phyloP scores from a whole-genome alignment of 2,113 vertebrate genomes.

The Gadus macrocephalus region DNA sequence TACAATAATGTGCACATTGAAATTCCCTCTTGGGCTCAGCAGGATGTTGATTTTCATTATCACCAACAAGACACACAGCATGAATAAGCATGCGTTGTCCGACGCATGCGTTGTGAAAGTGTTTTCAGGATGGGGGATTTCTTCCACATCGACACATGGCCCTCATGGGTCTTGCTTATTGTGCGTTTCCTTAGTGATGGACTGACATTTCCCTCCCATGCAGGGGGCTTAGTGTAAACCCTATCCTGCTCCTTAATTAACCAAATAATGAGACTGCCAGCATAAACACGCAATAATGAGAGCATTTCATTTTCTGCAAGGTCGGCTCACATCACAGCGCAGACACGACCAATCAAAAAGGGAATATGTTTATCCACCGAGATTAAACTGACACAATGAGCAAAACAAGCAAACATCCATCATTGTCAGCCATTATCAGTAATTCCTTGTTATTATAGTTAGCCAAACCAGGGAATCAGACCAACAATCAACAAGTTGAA shows the following conservation, averaged over 20 bases:
- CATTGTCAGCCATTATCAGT: neutral
- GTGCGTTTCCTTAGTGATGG: slow-evolving; percentile 33
- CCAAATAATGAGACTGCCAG: slow-evolving; percentile 22
- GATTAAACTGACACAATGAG: neutral
- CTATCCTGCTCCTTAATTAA: slow-evolving; percentile 23
- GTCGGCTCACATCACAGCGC: slow-evolving; percentile 25
- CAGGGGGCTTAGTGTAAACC: neutral
- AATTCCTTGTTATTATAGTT: no score
- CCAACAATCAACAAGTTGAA: no score
- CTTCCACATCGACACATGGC: slow-evolving; percentile 19
- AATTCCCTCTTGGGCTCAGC: no score
- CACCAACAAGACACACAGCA: neutral
- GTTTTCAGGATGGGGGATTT: neutral
- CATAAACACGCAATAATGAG: slow-evolving; percentile 29
- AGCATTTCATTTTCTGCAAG: slow-evolving; percentile 31
- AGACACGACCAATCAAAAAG: slow-evolving; percentile 24
- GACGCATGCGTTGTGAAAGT: slow-evolving; percentile 15
- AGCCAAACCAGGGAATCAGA: no score
- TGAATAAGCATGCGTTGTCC: slow-evolving; percentile 21
- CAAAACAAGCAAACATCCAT: neutral
- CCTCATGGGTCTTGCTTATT: slow-evolving; percentile 22
- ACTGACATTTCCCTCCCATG: slow-evolving; percentile 9
- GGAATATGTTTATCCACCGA: slow-evolving; percentile 3
- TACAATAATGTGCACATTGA: no score
- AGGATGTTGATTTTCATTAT: no score